These are phyloP conservation scores for Etheostoma spectabile DNA, from an alignment of 2,113 vertebrate species.

Conservation along the genomic window DNA sequence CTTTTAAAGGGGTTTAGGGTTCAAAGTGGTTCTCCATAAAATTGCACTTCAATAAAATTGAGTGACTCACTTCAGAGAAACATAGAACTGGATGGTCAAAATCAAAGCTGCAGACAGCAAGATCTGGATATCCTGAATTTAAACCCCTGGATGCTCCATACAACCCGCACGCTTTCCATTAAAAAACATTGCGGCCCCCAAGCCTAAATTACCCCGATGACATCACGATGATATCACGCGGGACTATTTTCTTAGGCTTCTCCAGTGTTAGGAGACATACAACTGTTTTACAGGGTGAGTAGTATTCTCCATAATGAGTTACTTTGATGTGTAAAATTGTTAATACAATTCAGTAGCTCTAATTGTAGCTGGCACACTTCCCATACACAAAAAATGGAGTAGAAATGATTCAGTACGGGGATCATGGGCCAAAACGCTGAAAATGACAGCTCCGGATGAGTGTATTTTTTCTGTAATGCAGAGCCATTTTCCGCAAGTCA, in stretches of 20 bases:
- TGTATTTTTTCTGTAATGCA: not conserved
- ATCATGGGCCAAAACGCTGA: not conserved
- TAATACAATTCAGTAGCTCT: constrained; percentile 9
- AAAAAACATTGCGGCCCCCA: not conserved
- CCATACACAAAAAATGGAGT: not conserved
- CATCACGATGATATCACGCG: not conserved
- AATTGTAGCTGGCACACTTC: constrained; percentile 19
- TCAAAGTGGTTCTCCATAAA: not conserved
- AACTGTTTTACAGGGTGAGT: not conserved
- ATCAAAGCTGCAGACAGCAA: constrained; percentile 20
- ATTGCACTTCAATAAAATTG: constrained; percentile 7
- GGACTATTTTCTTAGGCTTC: not conserved
- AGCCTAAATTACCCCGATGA: not conserved
- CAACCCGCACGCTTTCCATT: not conserved
- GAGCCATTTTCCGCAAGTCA: constrained; percentile 23
- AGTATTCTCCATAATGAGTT: not conserved
- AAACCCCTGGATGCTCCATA: not conserved
- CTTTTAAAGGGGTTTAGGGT: constrained; percentile 5
- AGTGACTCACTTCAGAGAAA: not conserved
- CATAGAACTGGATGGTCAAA: constrained; percentile 20
- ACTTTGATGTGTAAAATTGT: constrained; percentile 13
- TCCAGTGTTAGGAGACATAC: not conserved
- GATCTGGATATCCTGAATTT: constrained; percentile 36
- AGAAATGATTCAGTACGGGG: constrained; percentile 25
- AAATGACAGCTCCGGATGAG: constrained; percentile 13